These are phyloP conservation scores for Pteromalus puparum DNA, from an alignment of 1,140 invertebrate species.

Conservation along the genomic window DNA sequence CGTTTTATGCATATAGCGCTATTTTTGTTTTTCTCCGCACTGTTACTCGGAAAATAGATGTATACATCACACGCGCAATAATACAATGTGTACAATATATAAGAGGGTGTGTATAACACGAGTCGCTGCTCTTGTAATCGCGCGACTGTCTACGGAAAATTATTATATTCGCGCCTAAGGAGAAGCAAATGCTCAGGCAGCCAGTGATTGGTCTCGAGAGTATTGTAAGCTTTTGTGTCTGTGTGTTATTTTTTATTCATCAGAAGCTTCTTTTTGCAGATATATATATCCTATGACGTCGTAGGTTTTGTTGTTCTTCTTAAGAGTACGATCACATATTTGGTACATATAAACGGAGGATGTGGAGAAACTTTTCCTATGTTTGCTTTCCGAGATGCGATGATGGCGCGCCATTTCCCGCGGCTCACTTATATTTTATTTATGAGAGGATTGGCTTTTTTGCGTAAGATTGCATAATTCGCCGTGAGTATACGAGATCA, in stretches of 20 bases:
- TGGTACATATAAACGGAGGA: no score
- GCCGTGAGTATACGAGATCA: no score
- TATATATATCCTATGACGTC: no score
- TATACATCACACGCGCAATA: background rate
- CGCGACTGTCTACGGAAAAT: slow-evolving; percentile 3
- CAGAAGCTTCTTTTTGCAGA: background rate
- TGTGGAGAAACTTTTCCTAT: no score
- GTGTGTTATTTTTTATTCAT: slow-evolving; percentile 14
- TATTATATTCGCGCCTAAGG: background rate
- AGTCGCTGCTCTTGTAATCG: no score
- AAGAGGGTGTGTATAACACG: no score
- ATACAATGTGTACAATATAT: background rate
- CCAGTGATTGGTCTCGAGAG: slow-evolving; percentile 71
- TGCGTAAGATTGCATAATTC: no score
- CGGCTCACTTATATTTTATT: no score
- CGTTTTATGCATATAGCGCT: background rate
- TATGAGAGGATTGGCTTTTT: no score
- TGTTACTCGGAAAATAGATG: background rate
- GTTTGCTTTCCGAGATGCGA: no score
- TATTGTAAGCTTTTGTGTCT: slow-evolving; percentile 55
- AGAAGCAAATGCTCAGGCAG: slow-evolving; percentile 68
- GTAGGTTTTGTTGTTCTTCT: background rate
- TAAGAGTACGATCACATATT: background rate
- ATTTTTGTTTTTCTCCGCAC: background rate
- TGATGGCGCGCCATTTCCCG: no score